Conservation (phyloP, 2,888 invertebrate species). For the Blomia tropicalis region DNA sequence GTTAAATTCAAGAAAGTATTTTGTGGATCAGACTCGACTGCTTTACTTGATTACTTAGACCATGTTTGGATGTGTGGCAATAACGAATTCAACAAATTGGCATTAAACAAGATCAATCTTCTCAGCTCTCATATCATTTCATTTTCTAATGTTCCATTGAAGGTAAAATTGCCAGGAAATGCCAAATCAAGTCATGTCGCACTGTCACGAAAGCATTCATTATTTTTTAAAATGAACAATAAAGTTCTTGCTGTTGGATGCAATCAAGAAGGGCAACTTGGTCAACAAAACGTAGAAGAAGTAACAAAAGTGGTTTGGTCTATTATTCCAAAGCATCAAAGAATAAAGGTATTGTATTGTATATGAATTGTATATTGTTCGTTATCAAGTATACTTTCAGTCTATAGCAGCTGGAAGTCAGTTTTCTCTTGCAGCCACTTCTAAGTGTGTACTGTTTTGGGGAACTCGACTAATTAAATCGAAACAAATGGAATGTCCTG, state of each 20-base stretch:
- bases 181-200: slow-evolving; percentile 37
- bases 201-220: slow-evolving; percentile 47
- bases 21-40: slow-evolving; percentile 48
- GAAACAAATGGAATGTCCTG: not conserved
- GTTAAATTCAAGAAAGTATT: slow-evolving; percentile 42
- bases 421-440: slow-evolving; percentile 49
- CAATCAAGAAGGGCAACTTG: slow-evolving; percentile 49
- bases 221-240: slow-evolving; percentile 47
- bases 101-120: slow-evolving; percentile 40
- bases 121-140: slow-evolving; percentile 16
- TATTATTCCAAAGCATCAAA: not conserved
- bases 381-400: not conserved
- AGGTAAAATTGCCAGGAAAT: not conserved
- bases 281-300: slow-evolving; percentile 37
- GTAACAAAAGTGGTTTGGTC: not conserved
- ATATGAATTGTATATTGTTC: not conserved
- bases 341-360: not conserved
- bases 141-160: not conserved
- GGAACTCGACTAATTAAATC: slow-evolving; percentile 37
- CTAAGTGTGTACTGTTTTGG: slow-evolving; percentile 53
- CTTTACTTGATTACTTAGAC: slow-evolving; percentile 46
- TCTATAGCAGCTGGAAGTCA: slow-evolving; percentile 46
- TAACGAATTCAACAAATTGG: slow-evolving; percentile 49
- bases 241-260: slow-evolving; percentile 49
- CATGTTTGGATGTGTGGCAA: slow-evolving; percentile 48